Evolutionary conservation across 2,113 vertebrate species (phyloP).

Genomic region (Epinephelus fuscoguttatus): DNA sequence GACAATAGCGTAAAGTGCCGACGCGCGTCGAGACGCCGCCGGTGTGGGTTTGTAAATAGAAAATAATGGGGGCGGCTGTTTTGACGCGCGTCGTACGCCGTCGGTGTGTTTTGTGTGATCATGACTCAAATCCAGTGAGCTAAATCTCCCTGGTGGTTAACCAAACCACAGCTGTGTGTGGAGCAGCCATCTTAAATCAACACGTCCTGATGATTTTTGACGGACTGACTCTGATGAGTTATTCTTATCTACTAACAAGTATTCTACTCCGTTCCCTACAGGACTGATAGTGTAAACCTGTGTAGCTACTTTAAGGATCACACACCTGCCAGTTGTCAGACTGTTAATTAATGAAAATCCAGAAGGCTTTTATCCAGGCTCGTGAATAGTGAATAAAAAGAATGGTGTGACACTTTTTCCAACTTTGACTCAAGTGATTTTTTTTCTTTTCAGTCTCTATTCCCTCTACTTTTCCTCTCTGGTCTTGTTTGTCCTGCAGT

Average conservation of each 20-base stretch:
- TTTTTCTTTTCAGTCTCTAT: no score
- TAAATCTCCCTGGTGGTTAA: neutral
- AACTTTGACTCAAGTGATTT: no score
- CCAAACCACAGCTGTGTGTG: neutral
- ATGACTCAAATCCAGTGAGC: neutral
- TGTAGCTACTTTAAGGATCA: neutral
- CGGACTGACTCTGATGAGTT: constrained; percentile 12
- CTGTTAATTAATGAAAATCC: neutral
- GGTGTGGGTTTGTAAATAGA: no score
- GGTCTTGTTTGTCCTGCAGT: no score
- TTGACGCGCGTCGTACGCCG: no score
- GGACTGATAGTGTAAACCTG: neutral
- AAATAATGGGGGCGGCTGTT: no score
- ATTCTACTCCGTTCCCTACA: neutral
- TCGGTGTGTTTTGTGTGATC: neutral
- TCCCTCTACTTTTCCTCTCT: no score
- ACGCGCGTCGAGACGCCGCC: no score
- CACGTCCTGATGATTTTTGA: constrained; percentile 9
- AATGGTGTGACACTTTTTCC: no score
- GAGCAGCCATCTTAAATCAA: neutral
- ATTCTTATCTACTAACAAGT: neutral
- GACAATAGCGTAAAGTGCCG: no score
- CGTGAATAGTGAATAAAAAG: no score
- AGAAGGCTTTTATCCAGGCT: neutral
- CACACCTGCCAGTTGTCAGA: neutral